Conservation (phyloP, 2,888 invertebrate species). For the Caenorhabditis panamensis region DNA sequence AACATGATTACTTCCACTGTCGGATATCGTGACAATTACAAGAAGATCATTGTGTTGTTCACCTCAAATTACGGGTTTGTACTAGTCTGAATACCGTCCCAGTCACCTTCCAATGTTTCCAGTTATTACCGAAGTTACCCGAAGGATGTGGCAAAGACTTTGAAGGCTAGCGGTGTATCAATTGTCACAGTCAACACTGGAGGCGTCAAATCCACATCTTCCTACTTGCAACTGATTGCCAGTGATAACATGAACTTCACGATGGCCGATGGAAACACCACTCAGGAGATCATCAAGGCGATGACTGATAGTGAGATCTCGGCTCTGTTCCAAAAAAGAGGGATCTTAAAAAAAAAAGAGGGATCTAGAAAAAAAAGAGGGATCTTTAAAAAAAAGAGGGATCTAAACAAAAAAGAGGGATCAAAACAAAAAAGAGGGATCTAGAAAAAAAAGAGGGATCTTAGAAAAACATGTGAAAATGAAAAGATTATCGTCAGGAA, state of each 20-base stretch:
- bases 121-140: background rate
- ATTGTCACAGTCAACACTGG: conserved; percentile 45
- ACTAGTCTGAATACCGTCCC: background rate
- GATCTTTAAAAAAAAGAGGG: too few relatives aligned
- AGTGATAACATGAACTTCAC: conserved; percentile 33
- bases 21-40: conserved; percentile 47
- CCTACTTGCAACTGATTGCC: conserved; percentile 27
- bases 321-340: too few relatives aligned
- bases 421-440: too few relatives aligned
- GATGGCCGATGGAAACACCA: conserved; percentile 37
- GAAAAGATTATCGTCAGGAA: too few relatives aligned
- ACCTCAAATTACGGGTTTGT: conserved; percentile 35
- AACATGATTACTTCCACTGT: conserved; percentile 34
- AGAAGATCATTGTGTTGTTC: conserved; percentile 35
- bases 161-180: conserved; percentile 7
- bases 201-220: background rate
- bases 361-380: too few relatives aligned
- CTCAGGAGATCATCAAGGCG: conserved; percentile 34
- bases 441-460: too few relatives aligned
- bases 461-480: too few relatives aligned
- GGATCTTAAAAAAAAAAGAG: too few relatives aligned
- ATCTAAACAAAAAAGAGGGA: too few relatives aligned
- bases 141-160: background rate
- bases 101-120: background rate
- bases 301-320: conserved; percentile 49